Evolutionary conservation across 2,797 vertebrate genomes (phyloP), one percentile per base, ranked within the genome.

Genomic region (Gouania willdenowi): DNA sequence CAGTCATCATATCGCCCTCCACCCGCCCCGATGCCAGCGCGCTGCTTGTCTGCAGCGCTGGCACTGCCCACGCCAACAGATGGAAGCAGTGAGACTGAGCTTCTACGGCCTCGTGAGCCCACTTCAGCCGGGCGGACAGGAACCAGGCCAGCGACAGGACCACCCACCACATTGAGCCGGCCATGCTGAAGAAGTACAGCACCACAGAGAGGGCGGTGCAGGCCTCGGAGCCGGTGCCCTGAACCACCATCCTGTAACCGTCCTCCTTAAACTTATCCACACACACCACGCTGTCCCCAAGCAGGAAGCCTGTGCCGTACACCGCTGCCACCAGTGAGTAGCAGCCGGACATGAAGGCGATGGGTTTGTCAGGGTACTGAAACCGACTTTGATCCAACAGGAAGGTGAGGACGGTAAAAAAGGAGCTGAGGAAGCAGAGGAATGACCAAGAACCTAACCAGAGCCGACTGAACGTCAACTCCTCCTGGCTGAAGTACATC

Each of bases 151-250:
- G 90, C 1, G 93, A 91, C 31, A 97, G 81, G 45, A 97, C 84
- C 34, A 97, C 91, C 94, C 94, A 95, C 94, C 94, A 97, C 63
- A 93, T 89, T 52, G 93, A 92, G 71, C 92, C 91, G 48, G 94
- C 93, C 94, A 94, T 94, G 54, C 92, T 83, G 0, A 95, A 97
- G 60, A 95, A 97, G 72, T 97, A 95, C 14, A 94, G 90, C 23
- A 95, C 85, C 89, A 93, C 91, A 81, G 97, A 97, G 41, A 96
- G 90, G 25, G 93, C 88, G 41, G 93, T 93, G 81, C 94, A 97
- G 34, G 90, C 90, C 28, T 93, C 93, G 42, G 91, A 92, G 71
- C 92, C 92, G 63, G 93, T 93, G 41, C 94, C 94, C 74, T 97
- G 94, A n/a, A 88, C 91, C 82, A 95, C 92, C 1, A 90, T 91